phyloP scores from a whole-genome alignment of 2,888 invertebrate species.

The Epiblema foenella region DNA sequence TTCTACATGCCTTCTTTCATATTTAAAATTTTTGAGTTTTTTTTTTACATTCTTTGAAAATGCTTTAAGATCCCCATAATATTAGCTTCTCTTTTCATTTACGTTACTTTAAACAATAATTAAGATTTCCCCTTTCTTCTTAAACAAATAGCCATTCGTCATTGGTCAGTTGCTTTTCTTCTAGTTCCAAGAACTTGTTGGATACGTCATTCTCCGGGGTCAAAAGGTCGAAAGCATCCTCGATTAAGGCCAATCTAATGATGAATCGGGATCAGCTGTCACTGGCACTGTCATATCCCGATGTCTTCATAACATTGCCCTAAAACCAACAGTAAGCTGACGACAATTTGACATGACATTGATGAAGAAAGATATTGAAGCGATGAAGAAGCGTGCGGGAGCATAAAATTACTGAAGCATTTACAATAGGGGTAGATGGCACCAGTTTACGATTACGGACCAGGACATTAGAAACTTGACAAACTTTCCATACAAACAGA shows the following conservation, averaged over 20 bases:
- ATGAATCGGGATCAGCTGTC: background rate
- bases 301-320: background rate
- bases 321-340: background rate
- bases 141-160: no score
- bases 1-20: no score
- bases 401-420: slow-evolving; percentile 49
- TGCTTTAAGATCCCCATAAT: background rate
- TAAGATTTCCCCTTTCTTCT: no score
- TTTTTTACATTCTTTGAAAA: background rate
- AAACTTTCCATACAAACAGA: no score
- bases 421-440: background rate
- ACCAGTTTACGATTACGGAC: no score
- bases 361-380: slow-evolving; percentile 50
- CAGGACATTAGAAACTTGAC: no score
- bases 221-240: background rate
- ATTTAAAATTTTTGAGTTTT: no score
- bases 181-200: background rate
- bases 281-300: background rate
- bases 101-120: no score
- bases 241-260: background rate
- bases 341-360: background rate
- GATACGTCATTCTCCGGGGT: background rate
- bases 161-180: no score
- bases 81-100: background rate
- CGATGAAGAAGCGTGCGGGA: slow-evolving; percentile 71